Evolutionary conservation across 2,797 vertebrate genomes (phyloP).

Genomic region (Sebastes steindachneri): DNA sequence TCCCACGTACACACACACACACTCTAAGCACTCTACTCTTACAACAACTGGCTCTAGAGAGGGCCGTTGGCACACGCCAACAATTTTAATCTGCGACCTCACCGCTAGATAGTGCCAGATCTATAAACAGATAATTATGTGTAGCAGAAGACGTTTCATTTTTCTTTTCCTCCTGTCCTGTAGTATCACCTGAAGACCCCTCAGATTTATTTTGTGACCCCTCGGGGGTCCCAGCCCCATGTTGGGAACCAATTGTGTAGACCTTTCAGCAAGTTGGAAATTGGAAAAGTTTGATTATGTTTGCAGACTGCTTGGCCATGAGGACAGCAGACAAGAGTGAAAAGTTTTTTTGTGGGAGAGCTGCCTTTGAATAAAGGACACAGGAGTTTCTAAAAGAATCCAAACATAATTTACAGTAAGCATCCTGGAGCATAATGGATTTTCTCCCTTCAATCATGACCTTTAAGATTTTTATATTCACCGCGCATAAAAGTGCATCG

Average conservation of each 20-base stretch:
- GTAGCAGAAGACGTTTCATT: background rate
- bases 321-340: background rate
- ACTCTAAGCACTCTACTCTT: too few species aligned
- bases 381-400: background rate
- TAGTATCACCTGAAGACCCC: background rate
- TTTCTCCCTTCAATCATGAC: background rate
- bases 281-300: background rate
- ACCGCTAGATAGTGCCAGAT: accelerated
- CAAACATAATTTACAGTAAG: background rate
- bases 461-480: background rate
- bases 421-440: background rate
- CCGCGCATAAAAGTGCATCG: background rate
- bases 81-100: too few species aligned
- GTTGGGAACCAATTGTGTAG: background rate
- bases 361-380: background rate
- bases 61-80: too few species aligned
- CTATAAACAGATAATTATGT: background rate
- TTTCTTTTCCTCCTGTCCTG: background rate
- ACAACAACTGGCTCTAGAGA: too few species aligned
- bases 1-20: too few species aligned
- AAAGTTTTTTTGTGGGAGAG: background rate
- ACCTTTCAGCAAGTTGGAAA: background rate
- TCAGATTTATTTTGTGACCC: background rate
- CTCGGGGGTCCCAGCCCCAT: background rate
- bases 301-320: background rate